These are phyloP conservation scores for Nephrotoma appendiculata DNA, from an alignment of 2,888 invertebrate genomes.

Conservation along the genomic window DNA sequence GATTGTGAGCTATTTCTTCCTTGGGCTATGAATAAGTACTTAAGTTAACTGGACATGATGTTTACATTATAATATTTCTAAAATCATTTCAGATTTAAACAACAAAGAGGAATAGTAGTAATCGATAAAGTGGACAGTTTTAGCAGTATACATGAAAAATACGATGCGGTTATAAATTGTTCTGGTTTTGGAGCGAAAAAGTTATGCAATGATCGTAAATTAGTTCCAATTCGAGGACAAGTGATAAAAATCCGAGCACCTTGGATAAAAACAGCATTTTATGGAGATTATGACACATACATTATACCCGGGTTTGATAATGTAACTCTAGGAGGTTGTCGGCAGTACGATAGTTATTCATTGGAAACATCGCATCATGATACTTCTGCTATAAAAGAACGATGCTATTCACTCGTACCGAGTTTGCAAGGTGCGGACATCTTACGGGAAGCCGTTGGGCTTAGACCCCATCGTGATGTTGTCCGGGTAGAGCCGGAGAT, in stretches of 20 bases:
- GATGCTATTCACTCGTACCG: constrained; percentile 65
- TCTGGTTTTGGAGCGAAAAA: constrained; percentile 68
- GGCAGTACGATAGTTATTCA: constrained; percentile 69
- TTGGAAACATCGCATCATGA: constrained; percentile 52
- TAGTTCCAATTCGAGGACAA: constrained; percentile 75
- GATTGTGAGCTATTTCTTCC: constrained; percentile 62
- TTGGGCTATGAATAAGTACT: constrained; percentile 54
- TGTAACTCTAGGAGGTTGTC: constrained; percentile 72
- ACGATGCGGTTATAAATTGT: constrained; percentile 72
- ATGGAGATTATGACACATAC: constrained; percentile 74
- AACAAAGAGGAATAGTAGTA: constrained; percentile 47
- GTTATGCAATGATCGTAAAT: constrained; percentile 56
- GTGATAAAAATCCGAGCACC: constrained; percentile 65
- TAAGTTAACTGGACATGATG: background rate
- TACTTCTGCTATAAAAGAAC: constrained; percentile 57
- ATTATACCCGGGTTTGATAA: constrained; percentile 60
- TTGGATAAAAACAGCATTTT: constrained; percentile 81
- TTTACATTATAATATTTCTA: background rate
- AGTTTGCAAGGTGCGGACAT: constrained; percentile 42
- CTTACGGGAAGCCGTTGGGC: constrained; percentile 54
- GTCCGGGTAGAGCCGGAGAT: constrained; percentile 58
- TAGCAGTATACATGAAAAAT: constrained; percentile 40
- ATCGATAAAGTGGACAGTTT: constrained; percentile 43
- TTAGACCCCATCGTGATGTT: constrained; percentile 65
- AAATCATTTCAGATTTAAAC: constrained; percentile 34